These are phyloP conservation scores for Neogobius melanostomus DNA, from an alignment of 2,113 vertebrate genomes.

Conservation along the genomic window DNA sequence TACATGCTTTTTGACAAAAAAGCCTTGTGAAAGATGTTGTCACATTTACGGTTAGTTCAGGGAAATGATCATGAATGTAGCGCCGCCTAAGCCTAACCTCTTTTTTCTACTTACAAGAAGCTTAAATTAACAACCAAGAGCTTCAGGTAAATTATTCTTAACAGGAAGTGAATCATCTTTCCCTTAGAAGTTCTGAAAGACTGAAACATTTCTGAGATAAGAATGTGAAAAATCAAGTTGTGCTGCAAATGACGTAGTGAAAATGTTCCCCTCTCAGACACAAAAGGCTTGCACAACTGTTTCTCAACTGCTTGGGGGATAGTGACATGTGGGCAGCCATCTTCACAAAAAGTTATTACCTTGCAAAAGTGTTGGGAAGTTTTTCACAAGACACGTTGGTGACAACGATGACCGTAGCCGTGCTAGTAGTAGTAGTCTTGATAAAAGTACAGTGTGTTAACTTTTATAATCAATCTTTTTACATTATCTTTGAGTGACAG, in stretches of 20 bases:
- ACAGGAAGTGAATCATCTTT: constrained; percentile 5
- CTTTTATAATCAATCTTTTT: no score
- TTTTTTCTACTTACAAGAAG: no score
- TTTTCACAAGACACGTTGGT: neutral
- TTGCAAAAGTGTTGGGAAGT: no score
- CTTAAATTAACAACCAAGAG: no score
- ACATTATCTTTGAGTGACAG: no score
- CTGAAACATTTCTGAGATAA: neutral
- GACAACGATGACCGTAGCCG: neutral
- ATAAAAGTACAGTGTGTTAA: no score
- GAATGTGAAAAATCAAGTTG: constrained; percentile 1
- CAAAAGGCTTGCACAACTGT: neutral
- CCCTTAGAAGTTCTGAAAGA: neutral
- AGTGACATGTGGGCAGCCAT: neutral
- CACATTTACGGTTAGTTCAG: no score
- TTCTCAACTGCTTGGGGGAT: neutral
- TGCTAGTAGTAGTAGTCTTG: neutral
- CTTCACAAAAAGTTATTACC: neutral
- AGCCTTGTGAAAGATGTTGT: no score
- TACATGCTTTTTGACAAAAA: no score
- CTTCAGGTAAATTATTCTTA: no score
- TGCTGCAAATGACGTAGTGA: neutral
- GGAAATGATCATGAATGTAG: no score
- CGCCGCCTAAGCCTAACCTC: no score
- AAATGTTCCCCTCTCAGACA: neutral